phyloP scores from a whole-genome alignment of 2,888 invertebrate species.

The Drepanosiphum platanoidis region DNA sequence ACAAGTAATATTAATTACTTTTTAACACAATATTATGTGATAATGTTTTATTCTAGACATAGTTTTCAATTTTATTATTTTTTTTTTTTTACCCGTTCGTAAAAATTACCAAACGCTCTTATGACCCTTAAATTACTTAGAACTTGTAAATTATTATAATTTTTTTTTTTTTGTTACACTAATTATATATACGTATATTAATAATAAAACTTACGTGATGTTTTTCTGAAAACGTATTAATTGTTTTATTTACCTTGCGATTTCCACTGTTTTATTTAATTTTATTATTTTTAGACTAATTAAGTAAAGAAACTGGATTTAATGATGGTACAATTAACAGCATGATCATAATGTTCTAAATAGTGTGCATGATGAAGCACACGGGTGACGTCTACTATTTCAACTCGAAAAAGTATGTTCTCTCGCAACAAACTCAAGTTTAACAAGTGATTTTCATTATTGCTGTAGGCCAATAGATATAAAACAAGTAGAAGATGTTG shows the following conservation, averaged over 20 bases:
- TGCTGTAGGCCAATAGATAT: too few species aligned
- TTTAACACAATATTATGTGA: constrained; percentile 19
- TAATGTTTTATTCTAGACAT: constrained; percentile 33
- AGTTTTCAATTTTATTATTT: constrained; percentile 24
- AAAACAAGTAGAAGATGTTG: too few species aligned
- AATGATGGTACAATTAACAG: too few species aligned
- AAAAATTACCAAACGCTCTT: neutral
- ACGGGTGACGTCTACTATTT: too few species aligned
- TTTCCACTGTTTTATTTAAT: neutral
- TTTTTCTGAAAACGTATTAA: neutral
- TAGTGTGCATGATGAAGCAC: neutral
- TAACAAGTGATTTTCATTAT: too few species aligned
- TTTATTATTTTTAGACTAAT: neutral
- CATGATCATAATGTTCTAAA: neutral
- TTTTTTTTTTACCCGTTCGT: neutral
- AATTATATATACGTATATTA: constrained; percentile 28
- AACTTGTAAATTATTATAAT: constrained; percentile 41
- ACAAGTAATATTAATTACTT: neutral
- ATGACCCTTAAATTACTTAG: neutral
- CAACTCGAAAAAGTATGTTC: too few species aligned
- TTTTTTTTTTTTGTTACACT: constrained; percentile 23
- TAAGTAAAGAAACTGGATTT: neutral
- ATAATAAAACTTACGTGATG: constrained; percentile 31
- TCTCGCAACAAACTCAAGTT: too few species aligned
- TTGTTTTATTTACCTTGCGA: neutral